Conservation (phyloP, 2,797 vertebrate genomes). For the Macropus fuliginosus region DNA sequence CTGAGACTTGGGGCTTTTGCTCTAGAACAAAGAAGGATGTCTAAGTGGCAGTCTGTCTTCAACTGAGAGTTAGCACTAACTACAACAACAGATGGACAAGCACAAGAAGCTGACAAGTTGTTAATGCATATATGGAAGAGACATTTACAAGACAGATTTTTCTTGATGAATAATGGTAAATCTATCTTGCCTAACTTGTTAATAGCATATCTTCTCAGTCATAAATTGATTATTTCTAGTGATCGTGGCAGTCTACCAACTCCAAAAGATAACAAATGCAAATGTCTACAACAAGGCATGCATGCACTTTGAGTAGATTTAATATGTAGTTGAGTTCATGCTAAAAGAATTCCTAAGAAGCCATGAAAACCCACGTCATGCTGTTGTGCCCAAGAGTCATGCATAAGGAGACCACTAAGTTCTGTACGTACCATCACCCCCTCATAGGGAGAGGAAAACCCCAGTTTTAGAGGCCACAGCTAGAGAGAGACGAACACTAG, state of each 20-base stretch:
- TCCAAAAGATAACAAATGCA: slow-evolving; percentile 2
- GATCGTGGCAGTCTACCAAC: neutral
- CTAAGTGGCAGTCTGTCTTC: neutral
- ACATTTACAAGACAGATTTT: slow-evolving; percentile 15
- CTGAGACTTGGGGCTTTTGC: slow-evolving; percentile 80
- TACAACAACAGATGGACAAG: neutral
- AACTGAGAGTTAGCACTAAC: neutral
- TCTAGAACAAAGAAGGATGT: slow-evolving; percentile 74
- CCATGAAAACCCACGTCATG: slow-evolving; percentile 76
- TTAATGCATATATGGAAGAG: slow-evolving; percentile 53
- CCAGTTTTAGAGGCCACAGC: slow-evolving; percentile 96
- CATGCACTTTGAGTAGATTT: slow-evolving; percentile 68
- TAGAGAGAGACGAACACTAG: slow-evolving; percentile 84
- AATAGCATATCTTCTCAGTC: neutral
- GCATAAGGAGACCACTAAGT: slow-evolving; percentile 54
- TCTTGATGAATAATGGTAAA: neutral
- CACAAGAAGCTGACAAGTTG: slow-evolving; percentile 10
- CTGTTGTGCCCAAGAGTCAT: slow-evolving; percentile 52
- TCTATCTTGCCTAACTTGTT: neutral
- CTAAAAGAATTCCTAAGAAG: neutral
- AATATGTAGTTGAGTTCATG: slow-evolving; percentile 27
- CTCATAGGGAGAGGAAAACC: slow-evolving; percentile 96
- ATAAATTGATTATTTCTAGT: neutral
- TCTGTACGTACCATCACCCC: slow-evolving; percentile 96
- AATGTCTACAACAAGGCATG: neutral